These are phyloP conservation scores for Pristionchus exspectatus DNA, from an alignment of 2,888 invertebrate genomes.

Conservation along the genomic window DNA sequence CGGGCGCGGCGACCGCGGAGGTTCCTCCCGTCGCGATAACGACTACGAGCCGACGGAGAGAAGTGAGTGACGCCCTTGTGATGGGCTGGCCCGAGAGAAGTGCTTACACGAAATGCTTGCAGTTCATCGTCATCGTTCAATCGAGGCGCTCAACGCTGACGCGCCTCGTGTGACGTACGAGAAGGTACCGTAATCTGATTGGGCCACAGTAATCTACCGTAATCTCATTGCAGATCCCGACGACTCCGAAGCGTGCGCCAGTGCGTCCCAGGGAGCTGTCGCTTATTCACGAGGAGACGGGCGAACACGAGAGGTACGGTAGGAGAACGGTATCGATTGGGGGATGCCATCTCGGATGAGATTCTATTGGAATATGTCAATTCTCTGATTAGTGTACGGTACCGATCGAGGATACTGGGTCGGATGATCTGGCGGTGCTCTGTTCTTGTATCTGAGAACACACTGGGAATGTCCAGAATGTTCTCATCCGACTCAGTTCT, in stretches of 20 bases:
- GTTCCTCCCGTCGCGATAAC: not conserved
- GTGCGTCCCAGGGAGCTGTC: slow-evolving; percentile 55
- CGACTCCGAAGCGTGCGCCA: slow-evolving; percentile 47
- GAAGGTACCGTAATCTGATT: slow-evolving; percentile 4
- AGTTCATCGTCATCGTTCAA: slow-evolving; percentile 31
- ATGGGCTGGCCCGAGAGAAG: not conserved
- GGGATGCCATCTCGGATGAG: not conserved
- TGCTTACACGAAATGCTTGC: not conserved
- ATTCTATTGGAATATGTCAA: too few relatives aligned
- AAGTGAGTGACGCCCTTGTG: not conserved
- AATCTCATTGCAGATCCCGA: slow-evolving; percentile 6
- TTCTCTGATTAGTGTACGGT: too few relatives aligned
- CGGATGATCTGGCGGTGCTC: too few relatives aligned
- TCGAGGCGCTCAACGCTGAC: slow-evolving; percentile 5
- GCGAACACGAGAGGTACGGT: slow-evolving; percentile 55
- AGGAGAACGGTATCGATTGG: not conserved
- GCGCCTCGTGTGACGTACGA: slow-evolving; percentile 42
- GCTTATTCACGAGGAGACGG: slow-evolving; percentile 58
- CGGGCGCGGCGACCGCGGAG: not conserved
- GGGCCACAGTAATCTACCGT: not conserved
- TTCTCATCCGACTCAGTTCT: too few relatives aligned
- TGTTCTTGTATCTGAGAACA: too few relatives aligned
- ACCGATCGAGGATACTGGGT: not conserved
- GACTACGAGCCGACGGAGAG: not conserved
- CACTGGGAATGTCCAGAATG: too few relatives aligned